Base-by-base conservation (phyloP, 2,888 invertebrate genomes). In the Bursaphelenchus okinawaensis region DNA sequence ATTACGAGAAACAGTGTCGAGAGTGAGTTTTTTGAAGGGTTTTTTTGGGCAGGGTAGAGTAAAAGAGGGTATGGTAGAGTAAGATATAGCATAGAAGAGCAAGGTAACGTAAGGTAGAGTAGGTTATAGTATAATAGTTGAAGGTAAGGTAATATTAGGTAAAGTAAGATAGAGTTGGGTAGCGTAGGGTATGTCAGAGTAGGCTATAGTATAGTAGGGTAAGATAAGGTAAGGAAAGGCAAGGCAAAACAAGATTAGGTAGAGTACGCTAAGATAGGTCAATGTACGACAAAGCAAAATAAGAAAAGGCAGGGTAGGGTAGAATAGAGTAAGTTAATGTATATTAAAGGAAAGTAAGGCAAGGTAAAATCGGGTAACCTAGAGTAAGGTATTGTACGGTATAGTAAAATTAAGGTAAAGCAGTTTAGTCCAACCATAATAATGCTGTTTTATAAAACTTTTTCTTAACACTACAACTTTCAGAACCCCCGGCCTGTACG, bases 401-500 rank as follows among this genome's bases (percentile, higher is more conserved):
- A 22, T 56, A n/a, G 7, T 56, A 23, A 55, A 24, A 23, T 8
- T 24, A 12, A 12, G 20, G 1, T 27, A 63, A 27, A n/a, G 60
- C n/a, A n/a, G n/a, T n/a, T n/a, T n/a, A n/a, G n/a, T n/a, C n/a
- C n/a, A n/a, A n/a, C n/a, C 61, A 7, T 2, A 23, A 8, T 40
- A 63, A 50, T 22, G 9, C 56, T 19, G 16, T 55, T 31, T 62
- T 59, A 55, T 40, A 23, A 52, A 60, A 19, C 4, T 54, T 62
- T 16, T 6, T 12, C 20, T 29, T n/a, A 60, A 52, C 16, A 7
- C 28, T 3, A 40, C 22, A 27, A 20, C 52, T 67, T 72, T n/a
- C 68, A 77, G 77, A 62, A 65, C 71, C 22, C 82, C 82, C 16
- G 82, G 82, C 4, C 67, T 82, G 24, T 82, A 77, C 63, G 65